These are phyloP conservation scores for Baronia brevicornis DNA, from an alignment of 2,888 invertebrate genomes.

Conservation along the genomic window DNA sequence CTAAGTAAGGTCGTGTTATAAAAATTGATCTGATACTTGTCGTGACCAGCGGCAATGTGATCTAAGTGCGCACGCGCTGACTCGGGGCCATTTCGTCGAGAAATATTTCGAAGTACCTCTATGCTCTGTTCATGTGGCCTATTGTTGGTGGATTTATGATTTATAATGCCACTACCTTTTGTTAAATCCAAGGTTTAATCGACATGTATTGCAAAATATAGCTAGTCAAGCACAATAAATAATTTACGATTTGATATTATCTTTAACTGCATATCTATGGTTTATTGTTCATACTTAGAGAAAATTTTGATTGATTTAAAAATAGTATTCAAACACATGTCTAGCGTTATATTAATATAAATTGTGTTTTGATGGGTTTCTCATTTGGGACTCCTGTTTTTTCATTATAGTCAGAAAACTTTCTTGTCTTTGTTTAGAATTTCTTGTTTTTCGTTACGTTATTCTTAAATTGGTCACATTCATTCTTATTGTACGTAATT, in stretches of 20 bases:
- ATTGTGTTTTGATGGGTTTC: conserved; percentile 4
- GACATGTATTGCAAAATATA: conserved; percentile 29
- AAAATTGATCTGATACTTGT: conserved; percentile 55
- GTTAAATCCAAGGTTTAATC: conserved; percentile 49
- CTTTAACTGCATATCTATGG: too few species aligned
- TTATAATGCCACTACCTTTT: conserved; percentile 46
- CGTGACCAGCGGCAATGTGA: conserved; percentile 50
- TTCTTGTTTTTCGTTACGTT: conserved; percentile 65
- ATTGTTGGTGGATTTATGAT: conserved; percentile 63
- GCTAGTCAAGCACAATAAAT: conserved; percentile 1
- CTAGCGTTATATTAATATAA: too few species aligned
- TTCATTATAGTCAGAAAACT: conserved; percentile 42
- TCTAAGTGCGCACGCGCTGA: conserved; percentile 62
- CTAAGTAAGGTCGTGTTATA: conserved; percentile 46
- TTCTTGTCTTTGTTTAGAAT: conserved; percentile 58
- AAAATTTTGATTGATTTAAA: too few species aligned
- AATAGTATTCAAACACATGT: too few species aligned
- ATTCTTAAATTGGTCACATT: conserved; percentile 47
- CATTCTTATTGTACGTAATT: conserved; percentile 50
- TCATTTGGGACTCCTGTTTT: conserved; percentile 39
- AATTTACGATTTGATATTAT: not conserved
- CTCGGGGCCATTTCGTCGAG: conserved; percentile 45
- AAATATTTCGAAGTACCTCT: conserved; percentile 54
- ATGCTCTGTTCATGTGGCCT: conserved; percentile 47
- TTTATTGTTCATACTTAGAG: too few species aligned